phyloP scores from a whole-genome alignment of 2,888 invertebrate genomes.

The Trypoxylon attenuatum region DNA sequence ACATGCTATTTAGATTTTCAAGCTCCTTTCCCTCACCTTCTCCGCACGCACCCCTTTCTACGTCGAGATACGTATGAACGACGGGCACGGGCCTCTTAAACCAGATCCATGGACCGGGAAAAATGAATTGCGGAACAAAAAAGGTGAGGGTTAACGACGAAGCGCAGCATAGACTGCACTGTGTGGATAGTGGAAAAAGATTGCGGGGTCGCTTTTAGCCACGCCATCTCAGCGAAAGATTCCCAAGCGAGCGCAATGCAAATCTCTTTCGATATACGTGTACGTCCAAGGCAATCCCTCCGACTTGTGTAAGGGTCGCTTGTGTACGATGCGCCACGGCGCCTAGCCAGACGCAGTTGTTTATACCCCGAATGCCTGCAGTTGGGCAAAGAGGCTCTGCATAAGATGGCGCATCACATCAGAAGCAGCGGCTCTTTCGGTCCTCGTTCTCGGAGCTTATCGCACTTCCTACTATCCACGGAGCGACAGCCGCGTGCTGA shows the following conservation, averaged over 20 bases:
- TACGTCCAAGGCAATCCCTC: conserved; percentile 1
- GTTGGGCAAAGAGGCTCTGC: conserved; percentile 11
- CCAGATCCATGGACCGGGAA: too few species aligned
- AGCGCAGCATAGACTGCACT: too few species aligned
- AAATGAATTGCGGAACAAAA: too few species aligned
- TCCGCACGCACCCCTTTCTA: too few species aligned
- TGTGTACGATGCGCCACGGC: too few species aligned
- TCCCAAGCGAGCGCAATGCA: not conserved
- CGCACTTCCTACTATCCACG: conserved; percentile 3
- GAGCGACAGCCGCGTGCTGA: conserved; percentile 8
- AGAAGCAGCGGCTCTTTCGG: conserved; percentile 1
- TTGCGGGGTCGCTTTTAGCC: not conserved
- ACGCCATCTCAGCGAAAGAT: not conserved
- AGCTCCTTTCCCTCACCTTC: too few species aligned
- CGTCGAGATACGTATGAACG: too few species aligned
- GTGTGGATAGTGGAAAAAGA: not conserved
- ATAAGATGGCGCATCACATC: conserved; percentile 27
- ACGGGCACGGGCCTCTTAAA: too few species aligned
- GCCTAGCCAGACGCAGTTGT: not conserved
- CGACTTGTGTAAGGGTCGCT: not conserved
- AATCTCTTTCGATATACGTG: conserved; percentile 4
- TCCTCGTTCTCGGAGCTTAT: conserved; percentile 7
- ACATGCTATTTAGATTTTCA: too few species aligned
- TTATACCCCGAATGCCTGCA: not conserved
- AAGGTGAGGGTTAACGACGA: too few species aligned